Base-by-base conservation (phyloP, 2,113 vertebrate genomes). In the Pangasianodon hypophthalmus region DNA sequence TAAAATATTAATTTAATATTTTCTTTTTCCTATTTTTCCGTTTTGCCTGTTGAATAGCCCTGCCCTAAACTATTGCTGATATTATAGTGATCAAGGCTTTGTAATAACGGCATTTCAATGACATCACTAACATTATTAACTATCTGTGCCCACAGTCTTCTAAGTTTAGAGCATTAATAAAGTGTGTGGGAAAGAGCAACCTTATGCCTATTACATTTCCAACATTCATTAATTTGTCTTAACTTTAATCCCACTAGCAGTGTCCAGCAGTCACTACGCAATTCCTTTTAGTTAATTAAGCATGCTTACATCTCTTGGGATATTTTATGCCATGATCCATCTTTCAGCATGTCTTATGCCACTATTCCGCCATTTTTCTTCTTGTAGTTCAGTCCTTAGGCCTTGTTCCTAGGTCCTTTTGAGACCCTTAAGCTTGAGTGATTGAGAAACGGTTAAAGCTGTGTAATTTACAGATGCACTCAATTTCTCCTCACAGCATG, bases 131-230 rank as follows among this genome's bases (percentile, higher is more conserved):
- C 60, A 84, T 37, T 54, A 41, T 84, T 24, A 84, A 84, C 52
- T 46, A 84, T 60, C 37, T 62, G 41, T 21, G 1, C 16, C 37
- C 21, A 58, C 37, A 44, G 82, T 85, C 5, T 41, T 64, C 41
- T 46, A 29, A 64, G 64, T 64, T 85, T 85, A 64, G 82, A 64
- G 41, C 83, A 29, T 67, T 67, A 85, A 85, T 85, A 86, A 50
- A 50, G 44, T 32, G 64, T 86, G 41, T 32, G 64, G 18, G 14
- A 64, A 67, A 69, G 46, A 84, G 32, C 10, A 50, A 0, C 26
- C 48, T 29, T 52, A 14, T 24, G 37, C 10, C 56, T 62, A 44
- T 62, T 84, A 62, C 24, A 62, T 62, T 85, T 69, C 26, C 62
- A 85, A 18, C 44, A 85, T 21, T 16, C 7, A 48, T 71, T 48